Conservation (phyloP, 1,140 invertebrate genomes). For the Leptonema lineaticorne region DNA sequence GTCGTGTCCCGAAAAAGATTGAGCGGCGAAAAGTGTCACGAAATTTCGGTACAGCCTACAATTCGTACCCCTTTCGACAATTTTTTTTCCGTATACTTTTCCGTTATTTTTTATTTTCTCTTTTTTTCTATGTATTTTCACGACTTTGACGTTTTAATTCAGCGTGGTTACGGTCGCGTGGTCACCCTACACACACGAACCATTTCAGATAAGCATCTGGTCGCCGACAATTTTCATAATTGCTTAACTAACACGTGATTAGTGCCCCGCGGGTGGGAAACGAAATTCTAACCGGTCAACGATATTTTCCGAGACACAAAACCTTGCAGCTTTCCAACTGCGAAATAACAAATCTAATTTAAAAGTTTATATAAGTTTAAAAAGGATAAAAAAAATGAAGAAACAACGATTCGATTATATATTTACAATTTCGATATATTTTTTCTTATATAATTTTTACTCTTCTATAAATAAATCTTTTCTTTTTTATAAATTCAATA, state of each 20-base stretch:
- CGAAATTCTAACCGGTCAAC: no score
- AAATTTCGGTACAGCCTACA: neutral
- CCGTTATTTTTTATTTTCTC: neutral
- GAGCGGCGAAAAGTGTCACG: constrained; percentile 11
- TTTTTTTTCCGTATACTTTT: neutral
- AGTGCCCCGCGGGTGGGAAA: constrained; percentile 11
- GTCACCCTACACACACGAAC: neutral
- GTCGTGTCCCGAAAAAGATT: neutral
- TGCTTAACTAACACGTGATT: constrained; percentile 41
- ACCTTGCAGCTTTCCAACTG: no score
- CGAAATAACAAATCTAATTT: no score
- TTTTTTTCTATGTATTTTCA: neutral
- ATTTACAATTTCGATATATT: no score
- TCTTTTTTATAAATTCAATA: no score
- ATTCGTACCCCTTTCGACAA: neutral
- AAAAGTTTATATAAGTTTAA: no score
- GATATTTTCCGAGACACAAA: no score
- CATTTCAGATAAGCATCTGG: constrained; percentile 26
- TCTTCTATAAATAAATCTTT: no score
- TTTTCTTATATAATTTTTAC: no score
- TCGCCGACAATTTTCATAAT: constrained; percentile 37
- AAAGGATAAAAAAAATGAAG: no score
- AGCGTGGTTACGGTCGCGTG: neutral
- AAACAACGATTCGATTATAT: no score
- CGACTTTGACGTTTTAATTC: constrained; percentile 19